These are phyloP conservation scores for Gymnoscopelus microlampas DNA, from an alignment of 2,797 vertebrate genomes.

Conservation along the genomic window DNA sequence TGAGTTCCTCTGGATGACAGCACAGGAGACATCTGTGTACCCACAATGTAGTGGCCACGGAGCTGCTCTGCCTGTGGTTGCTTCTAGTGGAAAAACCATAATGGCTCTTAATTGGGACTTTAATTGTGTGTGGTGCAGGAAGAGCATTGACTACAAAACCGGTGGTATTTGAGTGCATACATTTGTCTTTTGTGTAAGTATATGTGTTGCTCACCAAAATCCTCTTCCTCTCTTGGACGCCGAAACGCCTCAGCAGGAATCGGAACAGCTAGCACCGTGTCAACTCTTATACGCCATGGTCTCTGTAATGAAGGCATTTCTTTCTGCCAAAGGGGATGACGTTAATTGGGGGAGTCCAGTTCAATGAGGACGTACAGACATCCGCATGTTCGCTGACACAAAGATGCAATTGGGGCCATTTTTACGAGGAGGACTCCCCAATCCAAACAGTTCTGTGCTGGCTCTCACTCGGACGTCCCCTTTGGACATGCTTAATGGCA, in stretches of 20 bases:
- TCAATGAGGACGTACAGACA: conserved; percentile 21
- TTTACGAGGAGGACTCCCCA: conserved; percentile 14
- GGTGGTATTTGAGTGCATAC: conserved; percentile 80
- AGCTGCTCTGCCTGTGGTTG: conserved; percentile 72
- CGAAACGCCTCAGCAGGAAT: conserved; percentile 38
- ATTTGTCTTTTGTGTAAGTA: conserved; percentile 73
- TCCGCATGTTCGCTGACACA: conserved; percentile 46
- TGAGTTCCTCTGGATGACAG: conserved; percentile 79
- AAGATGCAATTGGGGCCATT: conserved; percentile 56
- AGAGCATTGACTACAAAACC: conserved; percentile 78
- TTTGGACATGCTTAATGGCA: conserved; percentile 44
- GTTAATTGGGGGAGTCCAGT: conserved; percentile 42
- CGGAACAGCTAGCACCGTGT: conserved; percentile 26
- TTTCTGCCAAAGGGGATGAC: conserved; percentile 38
- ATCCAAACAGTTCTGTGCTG: conserved; percentile 40
- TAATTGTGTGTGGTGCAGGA: conserved; percentile 81
- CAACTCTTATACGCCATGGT: conserved; percentile 44
- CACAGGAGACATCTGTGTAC: conserved; percentile 78
- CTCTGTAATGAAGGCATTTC: conserved; percentile 16
- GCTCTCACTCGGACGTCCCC: conserved; percentile 47
- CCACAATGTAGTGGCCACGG: conserved; percentile 68
- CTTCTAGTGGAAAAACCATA: conserved; percentile 79
- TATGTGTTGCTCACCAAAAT: conserved; percentile 65
- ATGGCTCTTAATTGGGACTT: conserved; percentile 84
- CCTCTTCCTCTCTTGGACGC: conserved; percentile 55